A percentile compares a stretch with the other conserved stretches of the same genome.
Evolutionary conservation across 2,797 vertebrate species (phyloP).

Genomic region (Poecilia gillii): DNA sequence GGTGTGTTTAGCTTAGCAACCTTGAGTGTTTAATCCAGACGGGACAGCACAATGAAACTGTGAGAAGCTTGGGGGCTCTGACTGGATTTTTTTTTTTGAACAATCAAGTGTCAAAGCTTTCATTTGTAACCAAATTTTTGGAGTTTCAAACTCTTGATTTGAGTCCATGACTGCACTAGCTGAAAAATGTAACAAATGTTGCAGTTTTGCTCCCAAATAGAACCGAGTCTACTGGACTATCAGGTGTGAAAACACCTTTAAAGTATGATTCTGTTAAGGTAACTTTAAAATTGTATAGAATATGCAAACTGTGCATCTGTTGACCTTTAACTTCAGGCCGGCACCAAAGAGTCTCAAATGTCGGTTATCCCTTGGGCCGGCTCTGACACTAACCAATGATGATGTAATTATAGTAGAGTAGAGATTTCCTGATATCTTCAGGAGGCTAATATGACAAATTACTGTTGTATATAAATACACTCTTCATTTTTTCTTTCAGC

Average conservation of each 20-base stretch:
- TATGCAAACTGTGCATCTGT: neutral
- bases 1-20: neutral
- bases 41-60: neutral
- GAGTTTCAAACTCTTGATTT: neutral
- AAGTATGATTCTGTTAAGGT: neutral
- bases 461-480: slow-evolving; percentile 29
- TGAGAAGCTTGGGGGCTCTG: neutral
- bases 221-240: no score
- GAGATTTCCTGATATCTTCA: neutral
- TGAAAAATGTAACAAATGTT: no score
- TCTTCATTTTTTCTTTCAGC: slow-evolving; percentile 1
- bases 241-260: neutral
- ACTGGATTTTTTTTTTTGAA: neutral
- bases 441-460: slow-evolving; percentile 42
- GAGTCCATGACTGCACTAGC: neutral
- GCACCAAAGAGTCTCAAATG: neutral
- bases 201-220: no score
- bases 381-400: neutral
- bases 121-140: neutral
- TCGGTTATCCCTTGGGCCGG: neutral
- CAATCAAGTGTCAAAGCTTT: neutral
- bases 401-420: neutral
- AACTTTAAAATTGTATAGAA: neutral
- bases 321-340: neutral
- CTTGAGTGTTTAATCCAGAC: neutral